Evolutionary conservation across 2,888 invertebrate species (phyloP), one percentile per base, ranked within the genome.

Genomic region (Ophion ellenae): DNA sequence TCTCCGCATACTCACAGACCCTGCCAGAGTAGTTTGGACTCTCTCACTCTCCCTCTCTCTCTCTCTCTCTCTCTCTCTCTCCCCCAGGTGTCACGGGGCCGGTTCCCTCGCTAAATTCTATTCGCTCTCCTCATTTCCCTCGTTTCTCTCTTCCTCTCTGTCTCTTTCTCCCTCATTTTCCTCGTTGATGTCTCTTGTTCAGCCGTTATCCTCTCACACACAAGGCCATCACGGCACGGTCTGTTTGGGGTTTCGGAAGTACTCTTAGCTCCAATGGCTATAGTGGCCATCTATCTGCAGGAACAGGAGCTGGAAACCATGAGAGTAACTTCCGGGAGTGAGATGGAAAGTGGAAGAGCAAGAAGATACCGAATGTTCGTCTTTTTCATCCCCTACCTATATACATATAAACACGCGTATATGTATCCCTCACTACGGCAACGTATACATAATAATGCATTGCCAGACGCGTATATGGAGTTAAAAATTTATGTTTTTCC

Each of bases 181-280:
- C 66, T 45, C 28, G 74, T 75, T 69, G 76, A 81, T 78, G 77
- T 81, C 78, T 73, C 85, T 71, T 45, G 79, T 77, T 80, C 61
- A 47, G 20, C 74, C 83, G 77, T 86, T 86, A 83, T 78, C 86
- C 81, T 74, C 70, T 45, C 73, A 74, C 78, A 80, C 79, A 85
- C 76, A 76, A 75, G 77, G 59, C 78, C 83, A 76, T 83, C 81
- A 75, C 78, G 69, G 76, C 78, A 78, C 83, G 83, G 74, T 83
- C 86, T 83, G 86, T 86, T 86, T 86, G 83, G 83, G 83, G 83
- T 86, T 86, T 74, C 81, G 81, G 86, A 83, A 86, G 86, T 86
- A 83, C 81, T 83, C 70, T 78, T 69, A 78, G 47, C 77, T 86
- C 77, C 67, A 59, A 70, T 69, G 77, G 83, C 59, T 74, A 83